Evolutionary conservation across 2,888 invertebrate species (phyloP).

Genomic region (Saturnia japonica): DNA sequence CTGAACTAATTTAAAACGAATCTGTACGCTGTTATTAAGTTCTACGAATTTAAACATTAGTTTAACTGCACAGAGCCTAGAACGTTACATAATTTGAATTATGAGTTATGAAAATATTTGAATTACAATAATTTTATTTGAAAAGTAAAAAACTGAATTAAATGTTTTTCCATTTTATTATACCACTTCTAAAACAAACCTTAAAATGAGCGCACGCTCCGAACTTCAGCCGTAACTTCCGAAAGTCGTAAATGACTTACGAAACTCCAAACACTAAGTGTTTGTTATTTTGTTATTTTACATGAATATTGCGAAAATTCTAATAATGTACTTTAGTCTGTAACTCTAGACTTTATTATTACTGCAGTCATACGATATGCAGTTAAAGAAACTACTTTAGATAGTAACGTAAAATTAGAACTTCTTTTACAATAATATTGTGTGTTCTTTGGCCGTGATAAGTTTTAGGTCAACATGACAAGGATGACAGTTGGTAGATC

Average conservation of each 20-base stretch:
- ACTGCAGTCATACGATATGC: neutral
- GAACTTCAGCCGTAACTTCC: slow-evolving; percentile 41
- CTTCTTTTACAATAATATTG: neutral
- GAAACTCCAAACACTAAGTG: slow-evolving; percentile 35
- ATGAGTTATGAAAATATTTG: neutral
- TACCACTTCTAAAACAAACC: slow-evolving; percentile 31
- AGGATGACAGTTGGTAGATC: neutral
- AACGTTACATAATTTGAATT: neutral
- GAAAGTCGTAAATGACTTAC: slow-evolving; percentile 39
- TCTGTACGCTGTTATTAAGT: too few relatives aligned
- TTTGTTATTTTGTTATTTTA: slow-evolving; percentile 38
- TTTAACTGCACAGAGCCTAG: too few relatives aligned
- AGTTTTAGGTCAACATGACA: too few relatives aligned
- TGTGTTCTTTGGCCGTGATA: too few relatives aligned
- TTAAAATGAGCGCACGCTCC: slow-evolving; percentile 35
- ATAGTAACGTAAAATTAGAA: neutral
- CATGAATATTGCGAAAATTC: slow-evolving; percentile 39
- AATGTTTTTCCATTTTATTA: slow-evolving; percentile 21
- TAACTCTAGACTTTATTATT: neutral
- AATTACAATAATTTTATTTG: neutral
- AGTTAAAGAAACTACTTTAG: neutral
- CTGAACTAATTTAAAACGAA: too few relatives aligned
- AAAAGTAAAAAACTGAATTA: slow-evolving; percentile 29
- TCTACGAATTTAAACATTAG: neutral
- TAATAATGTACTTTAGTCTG: neutral